Evolutionary conservation across 2,888 invertebrate genomes (phyloP).

Genomic region (Nudaria mundana): DNA sequence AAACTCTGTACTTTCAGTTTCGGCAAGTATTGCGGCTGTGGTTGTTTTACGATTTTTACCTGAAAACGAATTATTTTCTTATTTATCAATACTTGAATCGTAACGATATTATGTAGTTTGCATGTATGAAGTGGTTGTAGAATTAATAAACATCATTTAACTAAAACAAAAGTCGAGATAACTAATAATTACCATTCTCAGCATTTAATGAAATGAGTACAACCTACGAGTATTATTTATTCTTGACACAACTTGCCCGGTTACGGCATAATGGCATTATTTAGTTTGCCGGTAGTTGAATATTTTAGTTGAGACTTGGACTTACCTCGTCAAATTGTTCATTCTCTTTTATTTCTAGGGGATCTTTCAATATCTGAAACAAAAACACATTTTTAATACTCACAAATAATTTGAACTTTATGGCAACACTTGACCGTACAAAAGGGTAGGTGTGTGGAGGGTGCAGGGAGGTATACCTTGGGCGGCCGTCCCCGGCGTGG

Average conservation of each 20-base stretch:
- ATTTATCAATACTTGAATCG: no score
- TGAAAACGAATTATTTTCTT: slow-evolving; percentile 33
- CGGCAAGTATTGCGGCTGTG: slow-evolving; percentile 56
- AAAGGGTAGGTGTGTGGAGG: background rate
- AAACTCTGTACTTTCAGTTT: slow-evolving; percentile 71
- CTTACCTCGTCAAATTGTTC: slow-evolving; percentile 48
- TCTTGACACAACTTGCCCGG: no score
- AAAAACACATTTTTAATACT: background rate
- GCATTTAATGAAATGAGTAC: no score
- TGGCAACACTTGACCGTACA: background rate
- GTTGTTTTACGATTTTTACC: slow-evolving; percentile 62
- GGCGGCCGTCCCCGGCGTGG: slow-evolving; percentile 34
- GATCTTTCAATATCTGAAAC: slow-evolving; percentile 45
- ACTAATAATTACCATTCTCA: no score
- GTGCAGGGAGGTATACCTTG: slow-evolving; percentile 24
- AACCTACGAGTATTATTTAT: no score
- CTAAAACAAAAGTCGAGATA: no score
- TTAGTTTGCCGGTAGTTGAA: no score
- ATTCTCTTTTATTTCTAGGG: slow-evolving; percentile 44
- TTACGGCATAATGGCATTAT: no score
- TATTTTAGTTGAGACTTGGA: no score
- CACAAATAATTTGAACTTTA: background rate
- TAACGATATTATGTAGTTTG: no score
- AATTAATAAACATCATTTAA: no score
- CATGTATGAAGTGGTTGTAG: no score